A percentile compares a stretch with the other conserved stretches of the same genome.
phyloP scores from a whole-genome alignment of 2,113 vertebrate species.

The Campylomormyrus numenius region DNA sequence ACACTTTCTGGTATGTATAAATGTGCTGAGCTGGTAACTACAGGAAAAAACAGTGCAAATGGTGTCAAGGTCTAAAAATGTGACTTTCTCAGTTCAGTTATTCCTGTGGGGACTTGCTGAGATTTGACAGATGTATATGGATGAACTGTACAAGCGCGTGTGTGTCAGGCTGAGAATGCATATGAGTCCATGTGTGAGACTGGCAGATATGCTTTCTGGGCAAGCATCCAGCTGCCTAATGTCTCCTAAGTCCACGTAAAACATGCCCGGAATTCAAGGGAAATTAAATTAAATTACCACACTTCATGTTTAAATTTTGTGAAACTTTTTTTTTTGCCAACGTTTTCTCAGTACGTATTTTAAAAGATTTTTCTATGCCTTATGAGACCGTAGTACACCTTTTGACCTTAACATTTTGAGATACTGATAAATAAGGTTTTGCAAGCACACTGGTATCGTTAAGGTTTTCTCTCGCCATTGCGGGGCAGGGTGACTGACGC shows the following conservation, averaged over 20 bases:
- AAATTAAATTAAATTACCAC: background rate
- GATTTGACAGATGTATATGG: background rate
- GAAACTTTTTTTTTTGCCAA: background rate
- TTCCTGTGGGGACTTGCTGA: background rate
- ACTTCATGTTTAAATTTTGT: background rate
- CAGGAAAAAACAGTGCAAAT: background rate
- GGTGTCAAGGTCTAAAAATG: background rate
- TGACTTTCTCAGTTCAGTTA: background rate
- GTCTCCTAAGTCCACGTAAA: background rate
- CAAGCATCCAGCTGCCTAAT: background rate
- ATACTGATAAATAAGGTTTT: background rate
- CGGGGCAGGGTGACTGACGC: background rate
- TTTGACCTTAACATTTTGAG: background rate
- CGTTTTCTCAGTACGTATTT: background rate
- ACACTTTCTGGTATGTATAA: background rate
- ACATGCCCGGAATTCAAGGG: background rate
- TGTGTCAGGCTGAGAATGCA: background rate
- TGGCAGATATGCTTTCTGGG: background rate
- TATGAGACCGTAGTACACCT: background rate
- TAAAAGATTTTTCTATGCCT: background rate
- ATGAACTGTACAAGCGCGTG: background rate
- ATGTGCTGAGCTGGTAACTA: background rate
- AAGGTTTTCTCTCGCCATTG: background rate
- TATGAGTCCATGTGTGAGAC: background rate
- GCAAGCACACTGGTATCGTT: background rate